Evolutionary conservation across 2,888 invertebrate species (phyloP).

Genomic region (Rhabditophanes sp.): DNA sequence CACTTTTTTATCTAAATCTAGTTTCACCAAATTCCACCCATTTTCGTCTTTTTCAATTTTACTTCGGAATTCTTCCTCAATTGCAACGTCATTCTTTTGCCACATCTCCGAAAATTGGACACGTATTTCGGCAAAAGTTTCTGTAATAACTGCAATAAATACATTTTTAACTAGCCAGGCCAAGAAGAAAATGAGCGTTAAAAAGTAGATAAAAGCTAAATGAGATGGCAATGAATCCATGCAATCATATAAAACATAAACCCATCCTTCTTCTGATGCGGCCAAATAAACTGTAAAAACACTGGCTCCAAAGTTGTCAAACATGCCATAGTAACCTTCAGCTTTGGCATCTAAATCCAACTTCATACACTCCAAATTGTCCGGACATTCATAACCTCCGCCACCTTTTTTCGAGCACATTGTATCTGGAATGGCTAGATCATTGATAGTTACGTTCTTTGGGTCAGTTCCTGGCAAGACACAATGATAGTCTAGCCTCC

Average conservation of each 20-base stretch:
- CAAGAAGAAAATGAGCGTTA: conserved; percentile 96
- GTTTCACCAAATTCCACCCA: conserved; percentile 83
- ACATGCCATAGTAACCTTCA: conserved; percentile 85
- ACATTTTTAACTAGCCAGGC: conserved; percentile 99
- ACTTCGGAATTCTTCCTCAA: conserved; percentile 11
- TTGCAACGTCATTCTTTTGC: conserved; percentile 47
- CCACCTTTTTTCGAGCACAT: conserved; percentile 55
- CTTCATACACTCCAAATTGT: conserved; percentile 85
- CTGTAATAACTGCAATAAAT: conserved; percentile 96
- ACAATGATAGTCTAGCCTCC: conserved; percentile 89
- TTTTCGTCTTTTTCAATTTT: conserved; percentile 65
- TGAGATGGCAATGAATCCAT: conserved; percentile 40
- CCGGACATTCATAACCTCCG: conserved; percentile 86
- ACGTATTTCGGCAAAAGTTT: conserved; percentile 54
- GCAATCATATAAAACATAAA: conserved; percentile 85
- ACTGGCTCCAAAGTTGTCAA: conserved; percentile 76
- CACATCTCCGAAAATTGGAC: conserved; percentile 99
- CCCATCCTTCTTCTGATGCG: conserved; percentile 99
- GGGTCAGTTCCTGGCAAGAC: conserved; percentile 56
- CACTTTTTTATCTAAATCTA: conserved; percentile 56
- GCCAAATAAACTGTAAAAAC: conserved; percentile 99
- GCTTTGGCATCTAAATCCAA: conserved; percentile 69
- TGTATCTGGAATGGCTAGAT: conserved; percentile 85
- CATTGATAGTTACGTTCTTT: conserved; percentile 67
- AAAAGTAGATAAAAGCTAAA: conserved; percentile 81